Conservation (phyloP, 92 coral and sea anemone genomes). For the Paragorgia papillata region DNA sequence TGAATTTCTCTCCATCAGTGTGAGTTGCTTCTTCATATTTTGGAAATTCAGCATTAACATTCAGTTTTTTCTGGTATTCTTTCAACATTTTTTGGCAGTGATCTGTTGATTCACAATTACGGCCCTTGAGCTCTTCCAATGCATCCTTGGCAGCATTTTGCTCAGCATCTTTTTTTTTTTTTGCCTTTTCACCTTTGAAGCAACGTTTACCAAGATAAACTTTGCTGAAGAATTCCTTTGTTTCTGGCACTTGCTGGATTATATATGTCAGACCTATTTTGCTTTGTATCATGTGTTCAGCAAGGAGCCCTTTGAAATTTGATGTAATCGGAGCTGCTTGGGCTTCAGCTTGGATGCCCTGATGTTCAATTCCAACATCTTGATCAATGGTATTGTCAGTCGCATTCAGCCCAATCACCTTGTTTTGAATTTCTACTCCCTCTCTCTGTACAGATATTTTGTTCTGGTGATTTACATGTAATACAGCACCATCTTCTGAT, state of each 20-base stretch:
- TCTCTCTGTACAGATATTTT: no score
- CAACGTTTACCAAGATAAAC: slow-evolving; percentile 34
- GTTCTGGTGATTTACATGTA: no score
- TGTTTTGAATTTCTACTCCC: no score
- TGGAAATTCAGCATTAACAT: slow-evolving; percentile 1
- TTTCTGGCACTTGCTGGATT: background rate
- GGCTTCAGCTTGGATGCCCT: background rate
- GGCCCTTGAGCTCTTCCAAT: slow-evolving; percentile 18
- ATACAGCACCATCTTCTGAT: no score
- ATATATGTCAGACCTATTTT: slow-evolving; percentile 6
- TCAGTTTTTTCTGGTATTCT: slow-evolving; percentile 11
- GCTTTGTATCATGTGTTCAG: background rate
- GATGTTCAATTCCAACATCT: background rate
- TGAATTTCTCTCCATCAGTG: background rate
- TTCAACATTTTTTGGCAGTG: background rate
- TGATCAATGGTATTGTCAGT: background rate
- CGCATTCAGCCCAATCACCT: no score
- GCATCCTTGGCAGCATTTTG: slow-evolving; percentile 70
- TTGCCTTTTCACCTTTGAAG: slow-evolving; percentile 18
- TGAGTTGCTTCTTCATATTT: background rate
- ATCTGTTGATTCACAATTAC: background rate
- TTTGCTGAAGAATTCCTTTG: slow-evolving; percentile 15
- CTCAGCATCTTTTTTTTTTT: slow-evolving; percentile 67
- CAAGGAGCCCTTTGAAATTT: slow-evolving; percentile 15
- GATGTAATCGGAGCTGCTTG: background rate